Evolutionary conservation across 2,113 vertebrate genomes (phyloP).

Genomic region (Pterocles burchelli): DNA sequence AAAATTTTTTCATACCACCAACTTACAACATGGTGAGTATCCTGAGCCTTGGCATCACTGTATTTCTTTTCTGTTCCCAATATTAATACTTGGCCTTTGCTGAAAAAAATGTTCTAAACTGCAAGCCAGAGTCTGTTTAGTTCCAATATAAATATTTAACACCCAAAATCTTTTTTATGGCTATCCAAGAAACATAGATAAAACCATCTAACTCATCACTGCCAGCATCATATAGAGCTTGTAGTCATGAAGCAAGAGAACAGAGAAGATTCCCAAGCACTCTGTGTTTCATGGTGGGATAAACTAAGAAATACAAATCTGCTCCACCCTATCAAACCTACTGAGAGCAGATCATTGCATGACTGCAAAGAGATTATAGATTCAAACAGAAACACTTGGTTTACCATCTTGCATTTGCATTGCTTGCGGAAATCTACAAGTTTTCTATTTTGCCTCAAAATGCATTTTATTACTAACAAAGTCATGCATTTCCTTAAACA

Average conservation of each 20-base stretch:
- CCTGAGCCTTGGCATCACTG: not conserved
- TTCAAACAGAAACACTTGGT: not conserved
- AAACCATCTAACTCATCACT: not conserved
- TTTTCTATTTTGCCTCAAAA: not conserved
- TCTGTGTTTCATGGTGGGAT: not conserved
- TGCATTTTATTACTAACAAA: not conserved
- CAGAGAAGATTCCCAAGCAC: not conserved
- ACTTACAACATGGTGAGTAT: not conserved
- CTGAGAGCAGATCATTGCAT: not conserved
- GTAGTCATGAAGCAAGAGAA: not conserved
- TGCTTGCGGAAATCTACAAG: not conserved
- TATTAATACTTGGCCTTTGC: not conserved
- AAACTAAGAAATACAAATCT: not conserved
- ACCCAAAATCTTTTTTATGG: not conserved
- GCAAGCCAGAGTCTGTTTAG: not conserved
- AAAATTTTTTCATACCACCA: not conserved
- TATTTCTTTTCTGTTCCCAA: not conserved
- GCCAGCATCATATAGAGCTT: not conserved
- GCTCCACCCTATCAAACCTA: not conserved
- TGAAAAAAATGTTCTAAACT: conserved; percentile 22
- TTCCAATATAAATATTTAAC: conserved; percentile 46
- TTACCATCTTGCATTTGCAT: not conserved
- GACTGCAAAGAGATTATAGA: not conserved
- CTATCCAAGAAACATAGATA: conserved; percentile 36
- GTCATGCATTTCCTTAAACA: not conserved